These are phyloP conservation scores for Mesoclemmys tuberculata DNA, from an alignment of 2,113 vertebrate species.

Conservation along the genomic window DNA sequence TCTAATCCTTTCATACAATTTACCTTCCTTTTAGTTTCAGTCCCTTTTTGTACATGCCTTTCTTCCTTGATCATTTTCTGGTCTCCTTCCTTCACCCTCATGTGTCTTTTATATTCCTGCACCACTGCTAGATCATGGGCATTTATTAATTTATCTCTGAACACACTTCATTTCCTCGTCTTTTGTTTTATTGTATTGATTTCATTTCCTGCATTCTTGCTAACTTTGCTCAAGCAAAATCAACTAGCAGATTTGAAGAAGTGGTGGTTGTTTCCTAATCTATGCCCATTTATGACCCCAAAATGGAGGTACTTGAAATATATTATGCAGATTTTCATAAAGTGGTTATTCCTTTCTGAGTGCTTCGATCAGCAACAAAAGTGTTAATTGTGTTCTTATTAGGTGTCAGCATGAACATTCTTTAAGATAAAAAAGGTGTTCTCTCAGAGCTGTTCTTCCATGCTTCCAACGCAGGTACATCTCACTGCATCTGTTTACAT, in stretches of 20 bases:
- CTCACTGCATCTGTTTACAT: neutral
- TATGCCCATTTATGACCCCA: neutral
- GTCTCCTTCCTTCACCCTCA: neutral
- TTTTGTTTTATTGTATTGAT: neutral
- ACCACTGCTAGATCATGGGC: neutral
- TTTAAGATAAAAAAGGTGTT: neutral
- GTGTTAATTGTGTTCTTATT: neutral
- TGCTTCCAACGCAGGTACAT: neutral
- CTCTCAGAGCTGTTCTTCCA: neutral
- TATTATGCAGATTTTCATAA: neutral
- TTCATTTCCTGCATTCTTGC: neutral
- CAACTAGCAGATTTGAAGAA: neutral
- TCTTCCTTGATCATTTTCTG: neutral
- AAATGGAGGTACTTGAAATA: neutral
- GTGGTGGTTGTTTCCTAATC: neutral
- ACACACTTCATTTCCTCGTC: neutral
- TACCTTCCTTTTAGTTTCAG: neutral
- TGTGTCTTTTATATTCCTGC: neutral
- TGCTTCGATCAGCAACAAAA: neutral
- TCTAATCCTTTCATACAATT: neutral
- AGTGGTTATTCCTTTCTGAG: neutral
- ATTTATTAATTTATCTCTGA: neutral
- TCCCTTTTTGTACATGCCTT: neutral
- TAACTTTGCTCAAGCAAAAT: neutral
- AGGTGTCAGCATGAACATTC: neutral